Evolutionary conservation across 2,888 invertebrate genomes (phyloP).

Genomic region (Amphimallon solstitiale): DNA sequence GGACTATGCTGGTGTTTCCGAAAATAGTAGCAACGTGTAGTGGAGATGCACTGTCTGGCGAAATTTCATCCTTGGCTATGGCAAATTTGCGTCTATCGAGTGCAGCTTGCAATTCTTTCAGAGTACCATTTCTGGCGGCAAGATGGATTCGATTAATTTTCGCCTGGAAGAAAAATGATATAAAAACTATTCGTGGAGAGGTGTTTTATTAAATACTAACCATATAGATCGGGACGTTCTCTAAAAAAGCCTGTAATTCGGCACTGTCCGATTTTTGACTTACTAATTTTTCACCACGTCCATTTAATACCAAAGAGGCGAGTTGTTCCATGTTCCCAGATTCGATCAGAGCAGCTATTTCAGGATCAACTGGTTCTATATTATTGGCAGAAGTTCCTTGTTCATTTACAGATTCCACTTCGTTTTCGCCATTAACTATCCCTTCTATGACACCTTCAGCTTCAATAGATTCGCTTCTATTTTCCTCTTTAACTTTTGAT

Average conservation of each 20-base stretch:
- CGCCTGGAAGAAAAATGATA: conserved; percentile 67
- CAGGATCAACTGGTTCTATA: conserved; percentile 68
- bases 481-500: conserved; percentile 6
- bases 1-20: conserved; percentile 82
- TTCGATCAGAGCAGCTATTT: conserved; percentile 74
- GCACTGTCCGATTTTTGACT: conserved; percentile 76
- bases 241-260: conserved; percentile 86
- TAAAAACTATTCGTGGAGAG: neutral
- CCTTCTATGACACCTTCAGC: conserved; percentile 62
- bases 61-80: conserved; percentile 84
- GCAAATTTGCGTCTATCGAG: conserved; percentile 91
- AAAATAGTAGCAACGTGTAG: conserved; percentile 87
- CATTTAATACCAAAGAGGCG: conserved; percentile 88
- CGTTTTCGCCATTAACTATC: conserved; percentile 61
- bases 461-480: conserved; percentile 39
- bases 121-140: conserved; percentile 85
- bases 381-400: conserved; percentile 64
- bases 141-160: conserved; percentile 91
- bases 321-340: conserved; percentile 89
- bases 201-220: too few relatives aligned
- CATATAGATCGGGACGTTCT: conserved; percentile 89
- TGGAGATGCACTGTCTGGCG: conserved; percentile 86
- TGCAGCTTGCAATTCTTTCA: conserved; percentile 85
- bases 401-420: conserved; percentile 63
- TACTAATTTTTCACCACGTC: conserved; percentile 82